Evolutionary conservation across 1,140 invertebrate species (phyloP).

Genomic region (Aradophagus sp.): DNA sequence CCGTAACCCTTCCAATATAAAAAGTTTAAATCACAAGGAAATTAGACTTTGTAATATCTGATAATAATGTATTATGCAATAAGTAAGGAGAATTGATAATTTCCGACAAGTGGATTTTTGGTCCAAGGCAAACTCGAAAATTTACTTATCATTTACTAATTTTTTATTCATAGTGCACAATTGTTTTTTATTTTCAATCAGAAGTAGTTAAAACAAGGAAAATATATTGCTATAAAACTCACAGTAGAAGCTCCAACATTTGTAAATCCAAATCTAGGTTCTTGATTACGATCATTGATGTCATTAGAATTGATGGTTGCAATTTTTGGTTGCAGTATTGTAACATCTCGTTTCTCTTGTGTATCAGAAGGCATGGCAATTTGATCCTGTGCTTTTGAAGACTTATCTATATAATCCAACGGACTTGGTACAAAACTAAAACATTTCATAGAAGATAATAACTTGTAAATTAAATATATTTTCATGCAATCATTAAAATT

Average conservation of each 20-base stretch:
- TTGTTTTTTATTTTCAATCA: no score
- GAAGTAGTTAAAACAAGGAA: no score
- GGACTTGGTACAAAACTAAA: slow-evolving; percentile 71
- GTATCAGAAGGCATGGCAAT: slow-evolving; percentile 62
- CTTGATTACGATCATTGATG: slow-evolving; percentile 65
- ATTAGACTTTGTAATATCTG: no score
- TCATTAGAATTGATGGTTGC: slow-evolving; percentile 48
- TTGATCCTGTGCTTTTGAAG: slow-evolving; percentile 65
- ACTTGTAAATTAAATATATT: slow-evolving; percentile 16
- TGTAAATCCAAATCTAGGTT: slow-evolving; percentile 71
- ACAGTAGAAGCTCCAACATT: slow-evolving; percentile 57
- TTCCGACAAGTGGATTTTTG: no score
- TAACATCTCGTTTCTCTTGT: slow-evolving; percentile 32
- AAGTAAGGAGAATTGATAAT: no score
- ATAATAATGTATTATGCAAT: no score
- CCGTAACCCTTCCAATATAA: slow-evolving; percentile 71
- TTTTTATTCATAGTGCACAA: no score
- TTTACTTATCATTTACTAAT: no score
- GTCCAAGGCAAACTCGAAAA: no score
- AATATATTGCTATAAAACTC: neutral
- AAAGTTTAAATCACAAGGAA: slow-evolving; percentile 9
- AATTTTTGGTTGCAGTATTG: slow-evolving; percentile 41
- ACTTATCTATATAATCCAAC: slow-evolving; percentile 65
- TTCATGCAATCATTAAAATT: no score
- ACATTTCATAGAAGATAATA: slow-evolving; percentile 9